Evolutionary conservation across 2,888 invertebrate species (phyloP).

Genomic region (Apotomis capreana): DNA sequence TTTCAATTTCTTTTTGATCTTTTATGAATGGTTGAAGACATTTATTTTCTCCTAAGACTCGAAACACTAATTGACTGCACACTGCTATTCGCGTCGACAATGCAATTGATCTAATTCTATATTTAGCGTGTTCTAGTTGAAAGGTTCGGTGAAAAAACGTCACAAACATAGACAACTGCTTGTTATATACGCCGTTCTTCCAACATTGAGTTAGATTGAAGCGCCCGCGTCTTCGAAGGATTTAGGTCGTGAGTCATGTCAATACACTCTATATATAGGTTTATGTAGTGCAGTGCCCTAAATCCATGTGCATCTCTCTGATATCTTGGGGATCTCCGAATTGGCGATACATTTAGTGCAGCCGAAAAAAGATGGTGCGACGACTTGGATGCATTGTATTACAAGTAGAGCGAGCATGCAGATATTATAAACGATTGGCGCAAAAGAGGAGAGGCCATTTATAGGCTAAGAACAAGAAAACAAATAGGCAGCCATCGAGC

Average conservation of each 20-base stretch:
- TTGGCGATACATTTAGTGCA: no score
- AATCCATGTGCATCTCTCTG: no score
- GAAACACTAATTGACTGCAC: conserved; percentile 21
- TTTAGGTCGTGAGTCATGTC: conserved; percentile 19
- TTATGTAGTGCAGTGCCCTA: no score
- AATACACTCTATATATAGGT: no score
- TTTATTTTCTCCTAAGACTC: background rate
- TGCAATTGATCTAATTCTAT: conserved; percentile 38
- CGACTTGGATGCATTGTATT: no score
- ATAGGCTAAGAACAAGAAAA: background rate
- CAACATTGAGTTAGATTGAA: background rate
- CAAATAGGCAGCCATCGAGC: background rate
- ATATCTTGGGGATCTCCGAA: no score
- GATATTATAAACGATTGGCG: no score
- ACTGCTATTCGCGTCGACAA: conserved; percentile 23
- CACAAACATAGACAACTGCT: background rate
- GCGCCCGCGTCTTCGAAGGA: conserved; percentile 25
- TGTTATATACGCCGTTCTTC: background rate
- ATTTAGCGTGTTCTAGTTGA: conserved; percentile 32
- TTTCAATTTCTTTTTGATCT: no score
- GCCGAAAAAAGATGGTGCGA: no score
- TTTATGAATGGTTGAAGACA: no score
- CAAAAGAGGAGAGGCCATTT: no score
- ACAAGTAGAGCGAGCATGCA: no score
- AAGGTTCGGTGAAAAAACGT: conserved; percentile 2